Evolutionary conservation across 1,140 invertebrate species (phyloP).

Genomic region (Brachionus rotundiformis): DNA sequence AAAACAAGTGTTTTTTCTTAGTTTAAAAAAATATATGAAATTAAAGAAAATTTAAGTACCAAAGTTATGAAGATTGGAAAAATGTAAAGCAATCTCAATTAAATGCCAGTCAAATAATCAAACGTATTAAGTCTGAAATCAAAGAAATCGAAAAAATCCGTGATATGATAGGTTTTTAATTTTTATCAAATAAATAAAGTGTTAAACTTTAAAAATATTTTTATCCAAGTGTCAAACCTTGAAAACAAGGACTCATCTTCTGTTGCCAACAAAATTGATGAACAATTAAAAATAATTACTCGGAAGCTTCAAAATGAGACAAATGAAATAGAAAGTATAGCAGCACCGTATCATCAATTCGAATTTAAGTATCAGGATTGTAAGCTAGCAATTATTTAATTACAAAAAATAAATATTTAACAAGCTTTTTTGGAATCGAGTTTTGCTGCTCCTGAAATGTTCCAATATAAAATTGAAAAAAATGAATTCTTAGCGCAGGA

Average conservation of each 20-base stretch:
- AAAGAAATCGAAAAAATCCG: constrained; percentile 49
- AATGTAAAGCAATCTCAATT: constrained; percentile 36
- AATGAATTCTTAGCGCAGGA: constrained; percentile 43
- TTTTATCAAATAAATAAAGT: too few relatives aligned
- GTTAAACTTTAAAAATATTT: too few relatives aligned
- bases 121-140: constrained; percentile 26
- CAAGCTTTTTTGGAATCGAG: constrained; percentile 14
- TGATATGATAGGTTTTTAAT: constrained; percentile 23
- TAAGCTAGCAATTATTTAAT: not conserved
- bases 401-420: not conserved
- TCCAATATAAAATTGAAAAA: constrained; percentile 28
- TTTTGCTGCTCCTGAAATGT: constrained; percentile 32
- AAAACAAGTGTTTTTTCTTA: not conserved
- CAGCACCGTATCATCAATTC: constrained; percentile 42
- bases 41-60: too few relatives aligned
- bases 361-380: constrained; percentile 40
- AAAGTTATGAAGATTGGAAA: constrained; percentile 45
- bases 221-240: not conserved
- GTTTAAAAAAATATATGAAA: too few relatives aligned
- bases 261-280: constrained; percentile 19
- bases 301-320: constrained; percentile 19
- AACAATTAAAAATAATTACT: constrained; percentile 29
- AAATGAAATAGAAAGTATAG: constrained; percentile 10
- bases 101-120: constrained; percentile 49
- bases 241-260: not conserved